These are phyloP conservation scores for Ichneumon xanthorius DNA, from an alignment of 2,888 invertebrate species.

Conservation along the genomic window DNA sequence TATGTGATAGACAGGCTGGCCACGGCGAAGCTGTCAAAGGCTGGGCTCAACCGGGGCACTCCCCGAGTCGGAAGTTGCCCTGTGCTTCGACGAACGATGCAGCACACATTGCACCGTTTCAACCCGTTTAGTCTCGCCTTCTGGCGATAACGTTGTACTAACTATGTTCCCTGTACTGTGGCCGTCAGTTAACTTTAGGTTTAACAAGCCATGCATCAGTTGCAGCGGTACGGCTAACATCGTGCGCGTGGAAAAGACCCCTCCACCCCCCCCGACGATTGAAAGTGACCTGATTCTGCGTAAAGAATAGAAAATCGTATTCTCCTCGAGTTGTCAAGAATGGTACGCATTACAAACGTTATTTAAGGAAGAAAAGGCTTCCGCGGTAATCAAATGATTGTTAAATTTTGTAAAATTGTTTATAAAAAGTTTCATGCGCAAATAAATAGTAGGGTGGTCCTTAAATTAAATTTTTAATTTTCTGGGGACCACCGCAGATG, in stretches of 20 bases:
- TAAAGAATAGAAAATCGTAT: not conserved
- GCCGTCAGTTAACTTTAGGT: constrained; percentile 14
- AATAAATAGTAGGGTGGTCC: no score
- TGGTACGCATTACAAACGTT: no score
- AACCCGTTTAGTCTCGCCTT: not conserved
- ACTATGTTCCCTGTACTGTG: not conserved
- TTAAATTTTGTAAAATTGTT: not conserved
- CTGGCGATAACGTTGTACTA: not conserved
- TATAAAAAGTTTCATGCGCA: not conserved
- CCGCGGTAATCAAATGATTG: no score
- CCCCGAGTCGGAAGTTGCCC: not conserved
- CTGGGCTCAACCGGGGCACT: not conserved
- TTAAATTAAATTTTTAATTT: not conserved
- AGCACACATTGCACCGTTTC: not conserved
- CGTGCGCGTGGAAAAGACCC: not conserved
- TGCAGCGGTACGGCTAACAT: not conserved
- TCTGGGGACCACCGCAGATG: no score
- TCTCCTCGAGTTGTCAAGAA: not conserved
- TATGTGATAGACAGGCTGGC: constrained; percentile 2
- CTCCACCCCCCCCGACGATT: not conserved
- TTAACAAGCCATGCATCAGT: constrained; percentile 3
- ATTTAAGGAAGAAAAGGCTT: no score
- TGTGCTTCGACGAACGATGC: not conserved
- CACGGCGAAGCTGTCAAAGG: constrained; percentile 13
- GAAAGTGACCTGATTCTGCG: not conserved